Evolutionary conservation across 2,888 invertebrate species (phyloP).

Genomic region (Drosophila algonquin): DNA sequence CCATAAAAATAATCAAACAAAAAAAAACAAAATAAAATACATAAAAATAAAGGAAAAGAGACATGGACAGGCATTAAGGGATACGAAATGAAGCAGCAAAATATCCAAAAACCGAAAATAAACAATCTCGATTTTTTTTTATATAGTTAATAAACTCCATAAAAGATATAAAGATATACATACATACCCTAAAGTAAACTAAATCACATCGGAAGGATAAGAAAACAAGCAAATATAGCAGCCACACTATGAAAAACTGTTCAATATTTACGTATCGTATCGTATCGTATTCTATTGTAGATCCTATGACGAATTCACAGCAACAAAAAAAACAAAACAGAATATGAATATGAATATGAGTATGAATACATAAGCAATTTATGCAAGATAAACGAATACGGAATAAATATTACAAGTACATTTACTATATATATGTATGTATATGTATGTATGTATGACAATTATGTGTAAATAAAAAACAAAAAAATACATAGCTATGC

Average conservation of each 20-base stretch:
- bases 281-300: slow-evolving; percentile 4
- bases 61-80: slow-evolving; percentile 55
- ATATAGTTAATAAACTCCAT: slow-evolving; percentile 58
- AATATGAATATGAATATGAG: slow-evolving; percentile 60
- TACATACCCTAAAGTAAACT: slow-evolving; percentile 44
- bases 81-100: slow-evolving; percentile 17
- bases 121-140: slow-evolving; percentile 50
- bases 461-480: slow-evolving; percentile 59
- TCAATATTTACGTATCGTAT: slow-evolving; percentile 56
- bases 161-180: slow-evolving; percentile 26
- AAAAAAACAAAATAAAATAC: slow-evolving; percentile 10
- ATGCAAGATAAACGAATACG: slow-evolving; percentile 56
- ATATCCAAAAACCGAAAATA: slow-evolving; percentile 24
- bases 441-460: slow-evolving; percentile 32
- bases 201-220: slow-evolving; percentile 56
- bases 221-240: slow-evolving; percentile 47
- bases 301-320: slow-evolving; percentile 54
- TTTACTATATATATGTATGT: slow-evolving; percentile 20
- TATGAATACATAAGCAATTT: slow-evolving; percentile 63
- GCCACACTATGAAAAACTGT: slow-evolving; percentile 55
- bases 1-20: slow-evolving; percentile 36
- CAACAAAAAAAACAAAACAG: slow-evolving; percentile 14
- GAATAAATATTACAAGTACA: slow-evolving; percentile 21
- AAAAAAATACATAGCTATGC: slow-evolving; percentile 41
- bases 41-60: too few species aligned